Conservation (phyloP, 1,140 invertebrate genomes). For the Apolygus lucorum region DNA sequence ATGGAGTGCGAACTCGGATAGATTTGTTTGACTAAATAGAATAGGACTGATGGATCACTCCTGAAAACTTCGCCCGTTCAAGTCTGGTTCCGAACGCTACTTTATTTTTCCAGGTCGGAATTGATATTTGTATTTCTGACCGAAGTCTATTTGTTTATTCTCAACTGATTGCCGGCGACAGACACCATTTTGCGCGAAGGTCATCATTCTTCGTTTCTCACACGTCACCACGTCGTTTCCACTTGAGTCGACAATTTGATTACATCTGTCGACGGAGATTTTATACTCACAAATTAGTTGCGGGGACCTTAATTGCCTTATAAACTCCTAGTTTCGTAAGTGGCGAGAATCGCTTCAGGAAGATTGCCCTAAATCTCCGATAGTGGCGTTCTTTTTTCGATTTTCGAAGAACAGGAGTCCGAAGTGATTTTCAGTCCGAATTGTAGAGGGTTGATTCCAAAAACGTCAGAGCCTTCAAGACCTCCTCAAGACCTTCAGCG, state of each 20-base stretch:
- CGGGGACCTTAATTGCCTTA: conserved; percentile 1
- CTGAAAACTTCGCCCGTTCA: not conserved
- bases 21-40: not conserved
- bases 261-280: not conserved
- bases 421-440: no score
- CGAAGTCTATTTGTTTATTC: not conserved
- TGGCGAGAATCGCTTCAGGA: no score
- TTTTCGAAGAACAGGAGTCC: no score
- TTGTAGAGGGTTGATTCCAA: no score
- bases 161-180: conserved; percentile 2
- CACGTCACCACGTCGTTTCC: not conserved
- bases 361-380: no score
- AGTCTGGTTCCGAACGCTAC: not conserved
- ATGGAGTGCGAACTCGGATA: not conserved
- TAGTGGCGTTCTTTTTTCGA: no score
- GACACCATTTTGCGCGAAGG: not conserved
- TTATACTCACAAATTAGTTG: conserved; percentile 12
- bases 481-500: no score
- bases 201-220: not conserved
- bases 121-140: not conserved
- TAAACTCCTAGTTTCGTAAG: no score
- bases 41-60: conserved; percentile 4
- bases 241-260: not conserved
- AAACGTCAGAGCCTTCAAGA: no score
- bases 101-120: not conserved